Conservation (phyloP, 2,888 invertebrate genomes). For the Dendrolimus houi region DNA sequence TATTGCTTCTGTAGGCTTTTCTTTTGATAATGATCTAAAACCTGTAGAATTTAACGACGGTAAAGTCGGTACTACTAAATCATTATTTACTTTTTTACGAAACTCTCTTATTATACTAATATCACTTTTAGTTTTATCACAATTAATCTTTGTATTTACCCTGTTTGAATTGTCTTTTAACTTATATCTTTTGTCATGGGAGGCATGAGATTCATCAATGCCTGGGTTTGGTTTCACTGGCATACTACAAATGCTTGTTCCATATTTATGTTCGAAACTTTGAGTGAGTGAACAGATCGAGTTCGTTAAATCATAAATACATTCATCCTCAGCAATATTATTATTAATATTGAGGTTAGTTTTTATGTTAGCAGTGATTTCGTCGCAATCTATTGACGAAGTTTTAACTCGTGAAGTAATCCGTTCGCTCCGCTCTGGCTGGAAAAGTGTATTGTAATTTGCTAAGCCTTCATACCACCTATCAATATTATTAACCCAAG, state of each 20-base stretch:
- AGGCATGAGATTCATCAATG: background rate
- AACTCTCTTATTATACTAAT: slow-evolving; percentile 32
- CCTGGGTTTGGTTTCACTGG: background rate
- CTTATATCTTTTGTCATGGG: background rate
- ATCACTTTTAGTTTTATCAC: slow-evolving; percentile 20
- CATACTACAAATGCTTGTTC: background rate
- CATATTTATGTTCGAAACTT: too few relatives aligned
- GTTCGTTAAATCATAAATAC: background rate
- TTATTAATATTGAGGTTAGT: background rate
- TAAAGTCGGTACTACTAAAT: slow-evolving; percentile 28
- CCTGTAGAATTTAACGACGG: slow-evolving; percentile 40
- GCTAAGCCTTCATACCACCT: slow-evolving; percentile 34
- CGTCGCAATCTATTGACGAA: background rate
- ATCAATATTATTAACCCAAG: slow-evolving; percentile 19
- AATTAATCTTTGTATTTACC: background rate
- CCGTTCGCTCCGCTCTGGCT: background rate
- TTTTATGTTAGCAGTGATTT: background rate
- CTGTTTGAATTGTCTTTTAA: background rate
- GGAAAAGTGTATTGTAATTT: slow-evolving; percentile 13
- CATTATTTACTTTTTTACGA: slow-evolving; percentile 29
- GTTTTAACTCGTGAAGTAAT: background rate
- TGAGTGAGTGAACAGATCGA: background rate
- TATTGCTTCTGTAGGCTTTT: slow-evolving; percentile 15
- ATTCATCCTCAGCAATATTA: background rate
- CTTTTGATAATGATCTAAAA: slow-evolving; percentile 46